Percentiles rank a stretch among this genome's conserved stretches.
phyloP scores from a whole-genome alignment of 2,888 invertebrate species.

The Apamea monoglypha region DNA sequence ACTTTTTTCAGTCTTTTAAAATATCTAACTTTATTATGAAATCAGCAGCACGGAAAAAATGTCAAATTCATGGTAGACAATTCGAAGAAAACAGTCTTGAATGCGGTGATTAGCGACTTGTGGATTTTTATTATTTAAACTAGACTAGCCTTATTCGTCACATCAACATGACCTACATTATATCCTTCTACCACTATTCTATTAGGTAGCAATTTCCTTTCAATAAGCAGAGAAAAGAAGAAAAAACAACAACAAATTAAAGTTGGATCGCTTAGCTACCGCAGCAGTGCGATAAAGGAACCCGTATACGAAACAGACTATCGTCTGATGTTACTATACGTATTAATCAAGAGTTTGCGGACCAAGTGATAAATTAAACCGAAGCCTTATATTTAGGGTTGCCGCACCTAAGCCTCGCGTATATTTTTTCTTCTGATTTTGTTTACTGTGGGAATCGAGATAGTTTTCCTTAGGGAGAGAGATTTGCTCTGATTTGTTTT shows the following conservation, averaged over 20 bases:
- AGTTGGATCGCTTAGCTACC: constrained; percentile 57
- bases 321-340: constrained; percentile 72
- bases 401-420: constrained; percentile 37
- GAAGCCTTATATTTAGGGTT: constrained; percentile 66
- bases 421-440: constrained; percentile 13
- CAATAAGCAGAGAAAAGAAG: constrained; percentile 23
- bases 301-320: constrained; percentile 69
- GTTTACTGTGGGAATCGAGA: constrained; percentile 19
- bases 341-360: constrained; percentile 76
- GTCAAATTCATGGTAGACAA: background rate
- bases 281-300: constrained; percentile 63
- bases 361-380: constrained; percentile 78
- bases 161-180: background rate
- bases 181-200: background rate
- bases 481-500: constrained; percentile 37
- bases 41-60: background rate
- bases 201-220: constrained; percentile 12
- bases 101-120: background rate
- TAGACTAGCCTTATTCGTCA: background rate
- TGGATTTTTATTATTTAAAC: background rate
- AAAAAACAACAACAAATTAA: constrained; percentile 58
- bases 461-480: constrained; percentile 27
- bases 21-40: background rate
- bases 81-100: background rate
- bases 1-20: no score